Conservation (phyloP, 2,113 vertebrate species). For the Microcebus ravelobensis region DNA sequence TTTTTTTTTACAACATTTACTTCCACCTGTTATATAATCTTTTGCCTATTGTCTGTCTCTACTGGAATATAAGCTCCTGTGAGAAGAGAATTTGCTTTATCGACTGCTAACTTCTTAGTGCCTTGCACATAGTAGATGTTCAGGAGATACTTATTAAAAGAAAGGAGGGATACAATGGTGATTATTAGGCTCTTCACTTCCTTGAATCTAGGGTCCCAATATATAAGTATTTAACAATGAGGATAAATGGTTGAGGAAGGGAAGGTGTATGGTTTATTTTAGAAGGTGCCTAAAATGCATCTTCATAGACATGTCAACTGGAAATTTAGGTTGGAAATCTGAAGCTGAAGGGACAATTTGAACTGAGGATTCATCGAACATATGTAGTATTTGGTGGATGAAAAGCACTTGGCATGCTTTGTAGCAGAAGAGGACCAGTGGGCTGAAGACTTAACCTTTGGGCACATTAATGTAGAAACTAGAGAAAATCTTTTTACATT, state of each 20-base stretch:
- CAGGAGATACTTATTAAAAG: not conserved
- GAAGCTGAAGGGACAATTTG: not conserved
- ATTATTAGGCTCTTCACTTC: not conserved
- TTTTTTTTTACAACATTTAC: not conserved
- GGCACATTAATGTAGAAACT: not conserved
- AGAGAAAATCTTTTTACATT: not conserved
- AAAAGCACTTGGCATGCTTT: not conserved
- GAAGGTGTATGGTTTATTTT: not conserved
- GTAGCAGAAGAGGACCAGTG: not conserved
- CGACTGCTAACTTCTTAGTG: not conserved
- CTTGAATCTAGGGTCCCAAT: not conserved
- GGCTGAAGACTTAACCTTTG: not conserved
- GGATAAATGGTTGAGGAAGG: not conserved
- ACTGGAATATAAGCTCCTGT: not conserved
- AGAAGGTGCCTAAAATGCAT: not conserved
- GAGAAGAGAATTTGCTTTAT: not conserved
- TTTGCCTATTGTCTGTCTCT: not conserved
- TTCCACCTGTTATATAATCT: not conserved
- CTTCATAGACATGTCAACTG: not conserved
- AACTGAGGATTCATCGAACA: not conserved
- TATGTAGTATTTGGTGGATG: not conserved
- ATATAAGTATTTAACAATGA: not conserved
- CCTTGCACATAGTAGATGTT: not conserved
- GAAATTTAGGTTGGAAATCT: slow-evolving; percentile 13
- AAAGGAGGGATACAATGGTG: not conserved